Conservation (phyloP, 2,888 invertebrate species). For the Parnassius glacialis region DNA sequence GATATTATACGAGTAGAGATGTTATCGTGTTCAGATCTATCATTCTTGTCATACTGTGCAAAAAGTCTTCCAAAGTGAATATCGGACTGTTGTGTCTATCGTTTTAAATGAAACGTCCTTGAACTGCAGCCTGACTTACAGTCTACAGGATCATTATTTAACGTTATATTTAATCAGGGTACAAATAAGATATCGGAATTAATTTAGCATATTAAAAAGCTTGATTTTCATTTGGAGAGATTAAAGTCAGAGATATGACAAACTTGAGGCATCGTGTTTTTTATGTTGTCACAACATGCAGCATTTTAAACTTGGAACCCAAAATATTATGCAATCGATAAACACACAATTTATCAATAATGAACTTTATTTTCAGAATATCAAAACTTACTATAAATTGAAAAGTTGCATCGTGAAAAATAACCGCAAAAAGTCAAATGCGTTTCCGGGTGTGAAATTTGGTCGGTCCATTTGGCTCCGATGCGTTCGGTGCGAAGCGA, state of each 20-base stretch:
- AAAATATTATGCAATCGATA: neutral
- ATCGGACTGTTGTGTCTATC: too few relatives aligned
- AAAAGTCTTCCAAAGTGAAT: too few relatives aligned
- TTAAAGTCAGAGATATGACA: slow-evolving; percentile 31
- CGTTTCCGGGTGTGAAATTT: slow-evolving; percentile 69
- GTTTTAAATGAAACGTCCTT: too few relatives aligned
- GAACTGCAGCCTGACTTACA: too few relatives aligned
- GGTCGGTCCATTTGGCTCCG: slow-evolving; percentile 59
- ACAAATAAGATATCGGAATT: slow-evolving; percentile 15
- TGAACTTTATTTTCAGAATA: neutral
- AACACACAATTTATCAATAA: slow-evolving; percentile 3
- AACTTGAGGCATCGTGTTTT: slow-evolving; percentile 31
- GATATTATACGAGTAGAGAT: too few relatives aligned
- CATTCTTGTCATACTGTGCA: too few relatives aligned
- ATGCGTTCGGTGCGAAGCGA: slow-evolving; percentile 50
- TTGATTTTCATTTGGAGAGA: slow-evolving; percentile 25
- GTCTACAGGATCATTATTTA: too few relatives aligned
- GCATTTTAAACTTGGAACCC: slow-evolving; percentile 36
- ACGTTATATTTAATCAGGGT: neutral
- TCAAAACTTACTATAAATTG: neutral
- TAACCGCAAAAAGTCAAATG: slow-evolving; percentile 45
- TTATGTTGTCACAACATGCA: slow-evolving; percentile 39
- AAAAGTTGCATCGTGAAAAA: neutral
- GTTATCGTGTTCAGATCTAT: too few relatives aligned
- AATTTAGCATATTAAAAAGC: slow-evolving; percentile 10